phyloP scores from a whole-genome alignment of 2,113 vertebrate species.

The Zosterops japonicus region DNA sequence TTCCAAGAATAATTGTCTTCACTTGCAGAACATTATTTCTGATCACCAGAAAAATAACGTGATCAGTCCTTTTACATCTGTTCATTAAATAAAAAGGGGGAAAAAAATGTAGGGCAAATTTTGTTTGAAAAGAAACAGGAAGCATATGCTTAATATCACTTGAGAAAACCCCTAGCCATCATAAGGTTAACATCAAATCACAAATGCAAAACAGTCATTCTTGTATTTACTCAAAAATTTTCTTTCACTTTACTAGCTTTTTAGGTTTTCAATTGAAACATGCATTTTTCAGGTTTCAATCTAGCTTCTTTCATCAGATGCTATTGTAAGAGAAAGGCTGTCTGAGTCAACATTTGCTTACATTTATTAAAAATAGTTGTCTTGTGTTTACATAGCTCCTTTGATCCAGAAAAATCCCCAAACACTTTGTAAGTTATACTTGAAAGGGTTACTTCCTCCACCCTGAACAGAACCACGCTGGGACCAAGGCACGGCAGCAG shows the following conservation, averaged over 20 bases:
- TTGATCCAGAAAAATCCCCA: constrained; percentile 28
- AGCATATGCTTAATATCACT: constrained; percentile 63
- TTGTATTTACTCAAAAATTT: constrained; percentile 42
- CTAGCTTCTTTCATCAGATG: constrained; percentile 34
- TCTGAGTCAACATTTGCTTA: constrained; percentile 36
- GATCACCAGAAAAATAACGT: constrained; percentile 47
- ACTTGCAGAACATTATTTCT: constrained; percentile 42
- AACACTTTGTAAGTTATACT: constrained; percentile 5
- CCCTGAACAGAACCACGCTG: neutral
- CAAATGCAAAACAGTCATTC: constrained; percentile 60
- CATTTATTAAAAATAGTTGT: constrained; percentile 57
- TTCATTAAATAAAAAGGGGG: constrained; percentile 25
- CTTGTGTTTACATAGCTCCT: constrained; percentile 32
- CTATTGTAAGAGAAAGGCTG: constrained; percentile 13
- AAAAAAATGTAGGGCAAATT: neutral
- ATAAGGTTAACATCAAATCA: constrained; percentile 63
- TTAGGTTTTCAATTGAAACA: constrained; percentile 21
- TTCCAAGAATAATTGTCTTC: constrained; percentile 48
- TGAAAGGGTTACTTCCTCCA: neutral
- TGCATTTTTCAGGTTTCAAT: constrained; percentile 4
- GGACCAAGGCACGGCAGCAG: neutral
- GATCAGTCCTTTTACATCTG: constrained; percentile 60
- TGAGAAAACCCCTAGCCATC: neutral
- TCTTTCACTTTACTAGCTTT: constrained; percentile 8
- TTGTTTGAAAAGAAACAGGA: constrained; percentile 66